These are phyloP conservation scores for Epinephelus cyanopodus DNA, from an alignment of 2,113 vertebrate genomes.

Conservation along the genomic window DNA sequence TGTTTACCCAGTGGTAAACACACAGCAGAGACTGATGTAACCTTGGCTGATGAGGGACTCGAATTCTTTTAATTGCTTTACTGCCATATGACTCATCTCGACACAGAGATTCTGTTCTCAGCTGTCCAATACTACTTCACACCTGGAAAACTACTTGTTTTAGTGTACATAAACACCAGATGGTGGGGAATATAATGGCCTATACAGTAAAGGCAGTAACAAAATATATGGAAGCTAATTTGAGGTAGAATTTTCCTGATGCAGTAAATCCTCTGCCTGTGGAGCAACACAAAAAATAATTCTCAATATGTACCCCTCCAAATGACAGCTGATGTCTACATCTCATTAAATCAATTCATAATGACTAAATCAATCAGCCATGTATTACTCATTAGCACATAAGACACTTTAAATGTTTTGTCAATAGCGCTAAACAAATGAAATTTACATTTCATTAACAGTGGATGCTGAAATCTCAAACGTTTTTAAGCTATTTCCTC, in stretches of 20 bases:
- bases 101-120: background rate
- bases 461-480: constrained; percentile 9
- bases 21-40: constrained; percentile 3
- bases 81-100: background rate
- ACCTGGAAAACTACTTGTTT: background rate
- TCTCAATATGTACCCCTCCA: background rate
- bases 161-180: background rate
- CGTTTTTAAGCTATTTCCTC: constrained; percentile 6
- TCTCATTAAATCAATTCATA: constrained; percentile 48
- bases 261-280: background rate
- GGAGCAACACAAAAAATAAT: background rate
- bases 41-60: constrained; percentile 3
- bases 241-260: background rate
- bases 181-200: background rate
- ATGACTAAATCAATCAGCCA: constrained; percentile 36
- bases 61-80: constrained; percentile 11
- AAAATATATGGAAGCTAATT: background rate
- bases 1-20: constrained; percentile 14
- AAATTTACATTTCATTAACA: constrained; percentile 48
- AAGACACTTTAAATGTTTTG: constrained; percentile 32
- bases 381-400: constrained; percentile 39
- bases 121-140: background rate
- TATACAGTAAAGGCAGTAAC: background rate
- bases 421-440: constrained; percentile 36
- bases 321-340: constrained; percentile 27